Evolutionary conservation across 23 tunicate genomes (phyloP).

Genomic region (Pegea sp.): DNA sequence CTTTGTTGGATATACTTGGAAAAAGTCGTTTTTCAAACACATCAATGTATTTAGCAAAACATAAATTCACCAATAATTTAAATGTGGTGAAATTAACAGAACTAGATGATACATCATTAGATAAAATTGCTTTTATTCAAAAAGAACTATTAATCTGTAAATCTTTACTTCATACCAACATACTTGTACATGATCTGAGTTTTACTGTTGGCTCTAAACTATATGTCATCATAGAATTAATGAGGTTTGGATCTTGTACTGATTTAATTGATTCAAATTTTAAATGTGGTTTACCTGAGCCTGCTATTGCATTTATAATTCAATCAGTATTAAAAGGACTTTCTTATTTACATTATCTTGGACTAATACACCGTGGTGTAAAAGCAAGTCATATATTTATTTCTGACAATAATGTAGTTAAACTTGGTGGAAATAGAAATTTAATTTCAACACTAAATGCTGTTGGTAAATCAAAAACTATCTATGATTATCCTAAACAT

Average conservation of each 20-base stretch:
- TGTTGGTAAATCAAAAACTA: slow-evolving; percentile 18
- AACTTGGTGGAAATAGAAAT: slow-evolving; percentile 48
- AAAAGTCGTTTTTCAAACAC: background rate
- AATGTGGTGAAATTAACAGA: background rate
- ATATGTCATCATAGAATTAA: slow-evolving; percentile 19
- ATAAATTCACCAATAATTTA: background rate
- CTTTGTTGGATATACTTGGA: background rate
- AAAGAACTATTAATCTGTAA: slow-evolving; percentile 18
- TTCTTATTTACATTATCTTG: slow-evolving; percentile 18
- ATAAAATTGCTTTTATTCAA: slow-evolving; percentile 3
- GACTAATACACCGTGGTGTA: slow-evolving; percentile 55
- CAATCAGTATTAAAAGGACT: slow-evolving; percentile 27
- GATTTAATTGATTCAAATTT: slow-evolving; percentile 33
- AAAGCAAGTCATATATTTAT: slow-evolving; percentile 60
- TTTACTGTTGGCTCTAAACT: slow-evolving; percentile 15
- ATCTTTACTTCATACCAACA: slow-evolving; percentile 19
- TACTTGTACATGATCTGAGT: slow-evolving; percentile 12
- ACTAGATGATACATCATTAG: background rate
- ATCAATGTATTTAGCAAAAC: background rate
- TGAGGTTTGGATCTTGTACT: slow-evolving; percentile 51
- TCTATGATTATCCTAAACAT: slow-evolving; percentile 75
- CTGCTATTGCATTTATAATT: slow-evolving; percentile 14
- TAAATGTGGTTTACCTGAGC: slow-evolving; percentile 38
- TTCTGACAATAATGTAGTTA: slow-evolving; percentile 35
- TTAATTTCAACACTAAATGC: slow-evolving; percentile 24